phyloP scores from a whole-genome alignment of 2,797 vertebrate species.

The Mormyrus proboscirostris region DNA sequence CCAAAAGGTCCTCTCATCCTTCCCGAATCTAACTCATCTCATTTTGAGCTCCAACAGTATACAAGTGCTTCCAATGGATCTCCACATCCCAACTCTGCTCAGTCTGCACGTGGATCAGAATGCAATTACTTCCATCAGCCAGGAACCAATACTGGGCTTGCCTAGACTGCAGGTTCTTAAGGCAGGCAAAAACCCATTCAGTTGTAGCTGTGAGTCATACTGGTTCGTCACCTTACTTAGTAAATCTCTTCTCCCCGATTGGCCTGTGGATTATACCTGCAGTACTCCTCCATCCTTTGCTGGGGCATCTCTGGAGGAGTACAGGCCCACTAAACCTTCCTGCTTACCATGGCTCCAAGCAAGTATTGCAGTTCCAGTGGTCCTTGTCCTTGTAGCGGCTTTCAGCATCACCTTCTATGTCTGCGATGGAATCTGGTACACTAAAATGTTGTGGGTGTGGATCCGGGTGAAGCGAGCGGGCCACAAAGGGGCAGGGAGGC shows the following conservation, averaged over 20 bases:
- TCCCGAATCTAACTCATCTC: constrained; percentile 48
- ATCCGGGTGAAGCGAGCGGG: constrained; percentile 62
- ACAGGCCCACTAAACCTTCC: constrained; percentile 54
- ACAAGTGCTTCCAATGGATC: constrained; percentile 51
- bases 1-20: constrained; percentile 12
- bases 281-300: constrained; percentile 45
- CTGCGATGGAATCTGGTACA: constrained; percentile 68
- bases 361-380: constrained; percentile 41
- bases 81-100: constrained; percentile 38
- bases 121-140: constrained; percentile 29
- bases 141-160: constrained; percentile 38
- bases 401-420: constrained; percentile 34
- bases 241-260: constrained; percentile 52
- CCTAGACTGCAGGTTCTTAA: constrained; percentile 40
- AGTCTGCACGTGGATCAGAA: constrained; percentile 18
- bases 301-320: constrained; percentile 57
- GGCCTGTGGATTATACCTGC: constrained; percentile 57
- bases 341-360: constrained; percentile 41
- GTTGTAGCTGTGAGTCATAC: constrained; percentile 40
- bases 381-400: constrained; percentile 37
- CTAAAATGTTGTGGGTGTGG: constrained; percentile 70
- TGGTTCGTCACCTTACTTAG: constrained; percentile 25
- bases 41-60: constrained; percentile 58
- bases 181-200: constrained; percentile 46
- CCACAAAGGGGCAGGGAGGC: constrained; percentile 24